A percentile compares a stretch with the other conserved stretches of the same genome.
Evolutionary conservation across 2,113 vertebrate species (phyloP).

Genomic region (Willisornis vidua): DNA sequence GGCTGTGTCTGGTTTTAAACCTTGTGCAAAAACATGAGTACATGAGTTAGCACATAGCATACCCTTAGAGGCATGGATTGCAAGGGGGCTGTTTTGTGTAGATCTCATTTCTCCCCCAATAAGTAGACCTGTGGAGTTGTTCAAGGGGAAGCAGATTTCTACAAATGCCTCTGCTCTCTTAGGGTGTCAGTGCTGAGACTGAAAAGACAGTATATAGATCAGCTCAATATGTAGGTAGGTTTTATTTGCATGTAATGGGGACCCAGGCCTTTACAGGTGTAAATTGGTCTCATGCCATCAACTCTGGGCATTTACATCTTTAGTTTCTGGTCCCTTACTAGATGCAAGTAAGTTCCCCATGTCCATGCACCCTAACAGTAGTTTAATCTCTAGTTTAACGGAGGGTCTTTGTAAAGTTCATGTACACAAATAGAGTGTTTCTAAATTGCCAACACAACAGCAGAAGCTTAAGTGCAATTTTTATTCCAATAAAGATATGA

Average conservation of each 20-base stretch:
- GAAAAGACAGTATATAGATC: background rate
- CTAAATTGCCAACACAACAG: conserved; percentile 52
- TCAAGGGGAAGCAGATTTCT: background rate
- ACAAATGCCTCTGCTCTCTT: background rate
- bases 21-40: background rate
- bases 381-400: background rate
- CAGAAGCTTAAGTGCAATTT: conserved; percentile 54
- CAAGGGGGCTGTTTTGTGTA: background rate
- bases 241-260: background rate
- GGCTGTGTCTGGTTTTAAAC: background rate
- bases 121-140: background rate
- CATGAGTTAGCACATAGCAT: rapidly evolving
- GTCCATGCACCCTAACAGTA: background rate
- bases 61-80: background rate
- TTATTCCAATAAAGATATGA: conserved; percentile 67
- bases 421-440: background rate
- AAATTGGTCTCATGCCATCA: background rate
- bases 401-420: background rate
- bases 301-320: background rate
- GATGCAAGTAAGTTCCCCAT: background rate
- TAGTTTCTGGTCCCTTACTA: background rate
- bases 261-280: background rate
- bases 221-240: background rate
- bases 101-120: background rate
- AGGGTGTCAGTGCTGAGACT: background rate